Percentiles rank a stretch among this genome's conserved stretches.
These are phyloP conservation scores for Lagopus leucura DNA, from an alignment of 2,113 vertebrate species.

Conservation along the genomic window DNA sequence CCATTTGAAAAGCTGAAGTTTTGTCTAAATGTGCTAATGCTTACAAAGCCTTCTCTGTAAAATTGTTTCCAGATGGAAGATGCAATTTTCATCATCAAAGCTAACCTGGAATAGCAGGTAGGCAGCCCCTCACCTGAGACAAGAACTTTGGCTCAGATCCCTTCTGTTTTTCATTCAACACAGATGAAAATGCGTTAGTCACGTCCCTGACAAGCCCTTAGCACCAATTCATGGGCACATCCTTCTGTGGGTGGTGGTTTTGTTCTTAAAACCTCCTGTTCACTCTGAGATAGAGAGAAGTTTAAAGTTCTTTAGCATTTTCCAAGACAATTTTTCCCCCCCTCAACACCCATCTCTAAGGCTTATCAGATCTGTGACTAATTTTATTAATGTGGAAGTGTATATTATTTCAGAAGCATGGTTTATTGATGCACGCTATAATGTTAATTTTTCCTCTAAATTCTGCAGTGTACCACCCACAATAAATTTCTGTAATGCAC, in stretches of 20 bases:
- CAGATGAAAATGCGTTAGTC: background rate
- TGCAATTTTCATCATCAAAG: background rate
- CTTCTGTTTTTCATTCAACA: background rate
- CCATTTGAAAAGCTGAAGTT: background rate
- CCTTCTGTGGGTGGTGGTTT: background rate
- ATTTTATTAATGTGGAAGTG: background rate
- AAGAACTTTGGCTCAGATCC: background rate
- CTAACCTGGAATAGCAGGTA: background rate
- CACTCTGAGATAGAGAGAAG: background rate
- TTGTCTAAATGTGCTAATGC: background rate
- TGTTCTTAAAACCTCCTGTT: background rate
- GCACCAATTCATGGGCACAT: background rate
- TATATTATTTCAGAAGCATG: background rate
- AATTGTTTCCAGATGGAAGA: background rate
- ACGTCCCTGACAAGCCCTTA: background rate
- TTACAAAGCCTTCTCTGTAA: background rate
- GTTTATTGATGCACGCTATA: background rate
- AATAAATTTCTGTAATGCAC: background rate
- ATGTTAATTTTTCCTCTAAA: background rate
- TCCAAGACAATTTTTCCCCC: background rate
- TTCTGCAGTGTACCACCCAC: background rate
- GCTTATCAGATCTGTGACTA: background rate
- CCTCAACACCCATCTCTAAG: background rate
- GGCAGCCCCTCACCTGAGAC: background rate
- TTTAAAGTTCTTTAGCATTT: background rate